Evolutionary conservation across 35 echinoderm and acorn worm species (phyloP), one percentile per base, ranked within the genome.

Genomic region (Heliocidaris erythrogramma): DNA sequence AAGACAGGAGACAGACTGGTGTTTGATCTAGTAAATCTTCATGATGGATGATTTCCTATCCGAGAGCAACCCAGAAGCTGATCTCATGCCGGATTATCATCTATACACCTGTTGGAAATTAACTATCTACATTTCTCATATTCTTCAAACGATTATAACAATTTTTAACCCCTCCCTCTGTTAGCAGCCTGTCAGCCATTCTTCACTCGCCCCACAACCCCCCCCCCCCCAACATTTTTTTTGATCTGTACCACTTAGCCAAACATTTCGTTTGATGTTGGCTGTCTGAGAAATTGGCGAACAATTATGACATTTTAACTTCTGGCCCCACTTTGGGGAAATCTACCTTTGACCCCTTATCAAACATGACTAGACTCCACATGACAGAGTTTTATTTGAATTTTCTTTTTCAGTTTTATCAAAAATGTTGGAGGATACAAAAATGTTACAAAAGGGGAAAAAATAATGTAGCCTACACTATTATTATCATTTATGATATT

Each of bases 221-320:
- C 61, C 50, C 52, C 52, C 65, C 18, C 65, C 65, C 60, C 60
- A 2, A 1, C 24, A 14, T 21, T 27, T 69, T 17, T 27, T 27
- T 42, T 24, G 0, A 17, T 69, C 60, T 69, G 60, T 69, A 27
- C 24, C 21, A 17, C 17, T 21, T 6, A 69, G 60, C 24, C 24
- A 69, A 69, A 69, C 24, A 69, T 69, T 69, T 69, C 21, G 24
- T 42, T 42, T 42, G 35, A 42, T 69, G 60, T 69, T 18, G 60
- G 60, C 60, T 69, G 60, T 17, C 60, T 69, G 16, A 69, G 60
- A 69, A 69, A 69, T 88, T 48, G 31, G 31, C 31, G 10, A 42
- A 88, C 86, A 88, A 88, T 88, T 88, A 32, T 32, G 30, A 88
- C 86, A 88, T 88, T 88, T 88, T 88, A 88, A 88, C 86, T 88